Percentiles rank a stretch among this genome's conserved stretches.
These are phyloP conservation scores for Auanema freiburgensis DNA, from an alignment of 2,888 invertebrate species.

Conservation along the genomic window DNA sequence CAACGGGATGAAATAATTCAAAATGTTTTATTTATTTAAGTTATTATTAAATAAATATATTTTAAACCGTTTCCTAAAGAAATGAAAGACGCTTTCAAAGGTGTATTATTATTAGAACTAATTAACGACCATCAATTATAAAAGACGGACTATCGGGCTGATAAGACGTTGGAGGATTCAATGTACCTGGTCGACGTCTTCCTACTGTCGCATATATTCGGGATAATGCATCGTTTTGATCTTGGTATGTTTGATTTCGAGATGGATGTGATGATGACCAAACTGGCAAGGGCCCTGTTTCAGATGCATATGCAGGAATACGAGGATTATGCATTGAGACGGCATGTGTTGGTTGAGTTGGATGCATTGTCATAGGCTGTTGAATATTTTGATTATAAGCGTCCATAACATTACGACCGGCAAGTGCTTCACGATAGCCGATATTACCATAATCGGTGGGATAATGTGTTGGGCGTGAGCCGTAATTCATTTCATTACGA, in stretches of 20 bases:
- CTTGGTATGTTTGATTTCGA: neutral
- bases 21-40: no score
- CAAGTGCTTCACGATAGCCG: no score
- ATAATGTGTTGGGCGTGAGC: constrained; percentile 51
- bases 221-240: constrained; percentile 41
- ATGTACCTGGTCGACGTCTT: constrained; percentile 28
- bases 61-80: no score
- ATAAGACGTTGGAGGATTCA: constrained; percentile 12
- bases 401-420: no score
- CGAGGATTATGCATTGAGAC: no score
- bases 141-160: constrained; percentile 36
- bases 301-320: no score
- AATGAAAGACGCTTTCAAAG: no score
- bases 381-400: no score
- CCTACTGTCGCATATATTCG: constrained; percentile 46
- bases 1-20: no score
- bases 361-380: constrained; percentile 3
- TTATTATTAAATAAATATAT: no score
- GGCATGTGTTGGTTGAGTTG: constrained; percentile 7
- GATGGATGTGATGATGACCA: neutral
- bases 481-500: constrained; percentile 60
- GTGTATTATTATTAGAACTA: no score
- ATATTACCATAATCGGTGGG: constrained; percentile 59
- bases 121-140: constrained; percentile 37
- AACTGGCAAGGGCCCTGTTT: neutral